Evolutionary conservation across 2,888 invertebrate genomes (phyloP), one percentile per base, ranked within the genome.

Genomic region (Drosophila kambysellisi): DNA sequence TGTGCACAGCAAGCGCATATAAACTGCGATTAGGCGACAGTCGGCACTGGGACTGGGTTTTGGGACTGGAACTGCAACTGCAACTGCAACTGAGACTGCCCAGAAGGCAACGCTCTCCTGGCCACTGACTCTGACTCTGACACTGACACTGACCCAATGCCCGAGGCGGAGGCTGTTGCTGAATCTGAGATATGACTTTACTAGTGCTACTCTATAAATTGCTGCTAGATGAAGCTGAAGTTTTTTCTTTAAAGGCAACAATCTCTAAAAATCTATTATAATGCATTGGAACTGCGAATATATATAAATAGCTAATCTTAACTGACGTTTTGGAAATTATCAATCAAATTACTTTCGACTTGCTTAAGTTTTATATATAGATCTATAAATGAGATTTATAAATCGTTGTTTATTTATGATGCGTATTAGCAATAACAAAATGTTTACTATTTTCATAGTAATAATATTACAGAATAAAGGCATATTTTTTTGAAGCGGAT

Each of bases 11-110:
- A 80, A 91, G 88, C 91, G 83, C 82, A 86, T 91, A 92, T 92
- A 92, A 92, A 91, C 88, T 92, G 88, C 91, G 92, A 92, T 92
- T 92, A 92, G 91, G 83, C 85, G 87, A 92, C 92, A 90, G 86
- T 72, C 81, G 84, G 87, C 89, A 83, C 76, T 60, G 64, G 64
- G 33, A 4, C 53, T 29, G 68, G 33, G 33, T 9, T 15, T 46
- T 30, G 58, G 9, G 17, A 17, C n/a, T 59, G 12, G 2, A 9
- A 17, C 25, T 12, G 57, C 25, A 25, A n/a, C 12, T 6, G 6
- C 43, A 20, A 8, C 37, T 17, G 41, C 5, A 11, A 0, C 2
- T 2, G n/a, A 1, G 35, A 17, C 69, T 50, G 50, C 51, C 39
- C 39, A 53, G 50, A 57, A 51, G 61, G 43, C 66, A 69, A 56